Percentiles rank a stretch among this genome's conserved stretches.
Evolutionary conservation across 2,113 vertebrate genomes (phyloP).

Genomic region (Hemibagrus wyckioides): DNA sequence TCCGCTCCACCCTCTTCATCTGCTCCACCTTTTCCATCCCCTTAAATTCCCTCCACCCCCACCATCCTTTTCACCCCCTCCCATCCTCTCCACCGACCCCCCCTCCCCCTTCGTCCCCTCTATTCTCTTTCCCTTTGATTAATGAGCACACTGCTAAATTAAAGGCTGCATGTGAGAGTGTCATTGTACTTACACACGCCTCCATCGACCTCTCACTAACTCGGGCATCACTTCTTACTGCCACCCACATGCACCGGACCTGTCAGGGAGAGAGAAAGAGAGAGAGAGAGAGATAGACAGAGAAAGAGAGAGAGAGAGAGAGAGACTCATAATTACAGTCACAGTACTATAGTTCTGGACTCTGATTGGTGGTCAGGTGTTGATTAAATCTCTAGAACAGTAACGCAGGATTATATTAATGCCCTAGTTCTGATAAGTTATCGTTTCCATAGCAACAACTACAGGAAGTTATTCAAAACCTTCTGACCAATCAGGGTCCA

Average conservation of each 20-base stretch:
- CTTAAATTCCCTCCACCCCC: background rate
- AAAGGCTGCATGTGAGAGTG: constrained; percentile 30
- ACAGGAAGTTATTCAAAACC: background rate
- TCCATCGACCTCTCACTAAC: constrained; percentile 37
- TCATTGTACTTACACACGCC: constrained; percentile 35
- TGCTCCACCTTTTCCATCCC: no score
- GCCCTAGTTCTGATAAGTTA: background rate
- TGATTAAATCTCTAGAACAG: background rate
- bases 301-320: background rate
- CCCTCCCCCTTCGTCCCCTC: constrained; percentile 1
- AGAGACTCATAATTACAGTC: background rate
- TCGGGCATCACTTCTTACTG: constrained; percentile 43
- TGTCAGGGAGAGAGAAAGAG: constrained; percentile 19
- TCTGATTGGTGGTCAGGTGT: background rate
- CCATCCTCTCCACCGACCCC: background rate
- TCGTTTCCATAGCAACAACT: background rate
- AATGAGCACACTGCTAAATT: constrained; percentile 53
- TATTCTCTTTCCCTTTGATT: constrained; percentile 42
- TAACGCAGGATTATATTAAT: background rate
- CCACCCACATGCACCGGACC: background rate
- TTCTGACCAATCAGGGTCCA: background rate
- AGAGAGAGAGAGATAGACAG: background rate
- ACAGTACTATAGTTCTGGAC: background rate
- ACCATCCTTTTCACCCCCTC: background rate
- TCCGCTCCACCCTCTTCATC: background rate